These are phyloP conservation scores for Elymnias hypermnestra DNA, from an alignment of 1,140 invertebrate species.

Conservation along the genomic window DNA sequence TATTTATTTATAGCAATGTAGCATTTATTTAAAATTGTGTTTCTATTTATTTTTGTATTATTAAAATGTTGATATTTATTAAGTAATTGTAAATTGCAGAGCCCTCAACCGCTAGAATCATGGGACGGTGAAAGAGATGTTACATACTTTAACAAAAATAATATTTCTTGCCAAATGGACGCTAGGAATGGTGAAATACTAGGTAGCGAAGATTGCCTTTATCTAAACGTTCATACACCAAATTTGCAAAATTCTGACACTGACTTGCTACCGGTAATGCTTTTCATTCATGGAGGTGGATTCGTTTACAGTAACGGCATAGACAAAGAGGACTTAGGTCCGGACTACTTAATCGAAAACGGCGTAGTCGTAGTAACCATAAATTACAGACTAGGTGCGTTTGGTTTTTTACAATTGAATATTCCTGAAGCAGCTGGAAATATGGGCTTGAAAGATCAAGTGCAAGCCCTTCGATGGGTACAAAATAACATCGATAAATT, in stretches of 20 bases:
- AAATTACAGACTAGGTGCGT: conserved; percentile 77
- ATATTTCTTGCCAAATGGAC: conserved; percentile 23
- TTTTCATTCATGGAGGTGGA: conserved; percentile 84
- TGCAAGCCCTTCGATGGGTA: conserved; percentile 54
- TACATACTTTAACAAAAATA: conserved; percentile 19
- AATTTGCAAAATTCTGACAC: conserved; percentile 16
- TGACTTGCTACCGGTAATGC: conserved; percentile 78
- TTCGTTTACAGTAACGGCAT: conserved; percentile 76
- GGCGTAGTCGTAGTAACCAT: conserved; percentile 77
- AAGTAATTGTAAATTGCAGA: too few relatives aligned
- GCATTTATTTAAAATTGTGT: too few relatives aligned
- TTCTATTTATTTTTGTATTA: too few relatives aligned
- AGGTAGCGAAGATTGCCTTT: conserved; percentile 48
- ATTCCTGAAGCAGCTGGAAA: conserved; percentile 68
- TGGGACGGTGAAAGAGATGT: conserved; percentile 40
- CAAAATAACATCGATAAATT: conserved; percentile 55
- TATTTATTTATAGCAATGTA: too few relatives aligned
- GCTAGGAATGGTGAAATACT: background rate
- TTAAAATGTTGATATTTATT: too few relatives aligned
- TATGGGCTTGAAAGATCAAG: conserved; percentile 72
- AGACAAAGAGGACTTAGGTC: conserved; percentile 37
- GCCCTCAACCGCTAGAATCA: conserved; percentile 24
- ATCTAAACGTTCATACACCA: conserved; percentile 42
- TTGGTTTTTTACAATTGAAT: conserved; percentile 70
- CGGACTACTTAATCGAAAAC: conserved; percentile 72